A percentile compares a stretch with the other conserved stretches of the same genome.
Conservation (phyloP, 2,113 vertebrate genomes). For the Ptilorrhoa leucosticta region DNA sequence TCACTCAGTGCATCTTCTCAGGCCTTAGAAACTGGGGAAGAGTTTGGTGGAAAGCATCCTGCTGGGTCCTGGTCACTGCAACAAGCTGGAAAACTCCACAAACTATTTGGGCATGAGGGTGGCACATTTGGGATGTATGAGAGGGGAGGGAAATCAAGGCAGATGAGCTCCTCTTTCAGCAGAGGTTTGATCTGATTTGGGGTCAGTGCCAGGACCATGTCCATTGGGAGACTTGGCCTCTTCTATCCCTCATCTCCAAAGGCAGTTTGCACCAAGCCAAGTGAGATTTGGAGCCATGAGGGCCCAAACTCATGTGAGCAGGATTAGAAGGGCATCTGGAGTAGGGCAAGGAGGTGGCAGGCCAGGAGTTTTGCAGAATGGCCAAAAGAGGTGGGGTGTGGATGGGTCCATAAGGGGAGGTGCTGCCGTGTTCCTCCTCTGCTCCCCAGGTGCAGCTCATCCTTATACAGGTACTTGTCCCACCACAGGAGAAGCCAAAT, state of each 20-base stretch:
- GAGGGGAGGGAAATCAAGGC: background rate
- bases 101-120: background rate
- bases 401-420: background rate
- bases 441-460: accelerated
- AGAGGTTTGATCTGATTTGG: background rate
- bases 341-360: accelerated
- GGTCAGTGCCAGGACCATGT: background rate
- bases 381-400: background rate
- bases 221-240: background rate
- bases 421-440: background rate
- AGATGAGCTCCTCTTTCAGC: background rate
- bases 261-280: background rate
- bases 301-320: background rate
- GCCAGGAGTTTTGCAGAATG: accelerated
- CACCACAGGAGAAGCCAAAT: background rate
- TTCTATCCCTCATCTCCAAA: background rate
- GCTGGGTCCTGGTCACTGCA: background rate
- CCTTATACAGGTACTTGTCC: background rate
- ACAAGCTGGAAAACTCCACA: background rate
- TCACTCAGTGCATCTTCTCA: background rate
- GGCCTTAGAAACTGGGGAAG: background rate
- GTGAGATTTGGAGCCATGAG: background rate
- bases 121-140: accelerated
- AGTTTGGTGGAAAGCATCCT: background rate
- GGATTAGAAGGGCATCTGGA: background rate